A percentile compares a stretch with the other conserved stretches of the same genome.
Conservation (phyloP, 2,888 invertebrate species). For the Bhutanitis thaidina region DNA sequence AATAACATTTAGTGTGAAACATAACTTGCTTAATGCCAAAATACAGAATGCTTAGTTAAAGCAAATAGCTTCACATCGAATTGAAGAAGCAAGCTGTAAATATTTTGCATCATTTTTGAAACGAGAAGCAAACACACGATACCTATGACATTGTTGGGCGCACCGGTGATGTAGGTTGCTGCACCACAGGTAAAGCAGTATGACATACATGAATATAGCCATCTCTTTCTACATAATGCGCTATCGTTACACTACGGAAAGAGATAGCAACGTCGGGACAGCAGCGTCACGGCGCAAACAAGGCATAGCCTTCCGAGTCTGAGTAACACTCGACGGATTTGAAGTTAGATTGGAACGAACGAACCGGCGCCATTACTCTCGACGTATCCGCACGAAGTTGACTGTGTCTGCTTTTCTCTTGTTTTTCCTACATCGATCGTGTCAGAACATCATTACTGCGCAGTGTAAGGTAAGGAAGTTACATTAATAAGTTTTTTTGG, state of each 20-base stretch:
- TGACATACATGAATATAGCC: conserved; percentile 30
- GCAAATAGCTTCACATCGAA: not conserved
- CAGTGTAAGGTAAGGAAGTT: conserved; percentile 74
- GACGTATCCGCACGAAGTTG: conserved; percentile 73
- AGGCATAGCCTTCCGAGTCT: conserved; percentile 72
- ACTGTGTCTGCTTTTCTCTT: conserved; percentile 69
- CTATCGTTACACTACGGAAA: conserved; percentile 28
- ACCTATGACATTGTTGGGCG: conserved; percentile 70
- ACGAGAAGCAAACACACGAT: conserved; percentile 55
- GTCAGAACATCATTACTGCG: conserved; percentile 73
- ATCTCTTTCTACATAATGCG: conserved; percentile 38
- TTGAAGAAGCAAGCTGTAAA: conserved; percentile 28
- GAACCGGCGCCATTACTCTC: conserved; percentile 73
- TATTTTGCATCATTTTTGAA: conserved; percentile 57
- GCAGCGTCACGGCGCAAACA: conserved; percentile 72
- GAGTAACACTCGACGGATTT: conserved; percentile 61
- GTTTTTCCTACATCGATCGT: conserved; percentile 71
- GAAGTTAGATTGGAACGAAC: conserved; percentile 37
- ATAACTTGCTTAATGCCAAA: too few relatives aligned
- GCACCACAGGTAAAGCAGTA: conserved; percentile 61
- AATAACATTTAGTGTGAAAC: too few relatives aligned
- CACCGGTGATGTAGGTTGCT: conserved; percentile 73
- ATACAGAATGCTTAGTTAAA: too few relatives aligned
- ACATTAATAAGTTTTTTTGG: conserved; percentile 56
- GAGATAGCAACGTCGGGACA: conserved; percentile 45